Percentiles rank a stretch among this genome's conserved stretches.
Conservation (phyloP, 2,113 vertebrate species). For the Tricholaema leucomelas region DNA sequence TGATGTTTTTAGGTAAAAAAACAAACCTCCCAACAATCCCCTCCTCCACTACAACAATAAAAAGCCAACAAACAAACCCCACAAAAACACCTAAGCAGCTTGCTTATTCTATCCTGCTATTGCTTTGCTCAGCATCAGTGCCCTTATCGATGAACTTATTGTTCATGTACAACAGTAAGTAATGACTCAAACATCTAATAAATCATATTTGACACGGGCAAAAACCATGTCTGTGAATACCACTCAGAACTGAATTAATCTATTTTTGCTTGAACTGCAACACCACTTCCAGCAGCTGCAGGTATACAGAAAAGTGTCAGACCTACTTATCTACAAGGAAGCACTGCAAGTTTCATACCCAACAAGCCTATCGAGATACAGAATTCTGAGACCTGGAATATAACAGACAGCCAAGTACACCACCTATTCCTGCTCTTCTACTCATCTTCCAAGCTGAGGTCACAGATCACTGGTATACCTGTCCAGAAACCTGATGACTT, state of each 20-base stretch:
- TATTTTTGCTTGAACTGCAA: background rate
- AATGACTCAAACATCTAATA: accelerated
- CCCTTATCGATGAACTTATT: background rate
- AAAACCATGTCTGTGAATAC: background rate
- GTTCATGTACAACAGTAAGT: background rate
- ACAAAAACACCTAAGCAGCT: background rate
- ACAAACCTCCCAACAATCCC: background rate
- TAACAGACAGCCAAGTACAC: background rate
- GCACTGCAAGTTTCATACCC: background rate
- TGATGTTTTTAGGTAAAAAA: background rate
- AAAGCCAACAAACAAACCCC: background rate
- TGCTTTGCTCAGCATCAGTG: background rate
- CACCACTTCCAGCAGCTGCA: background rate
- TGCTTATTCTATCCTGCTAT: background rate
- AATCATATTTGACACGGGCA: background rate
- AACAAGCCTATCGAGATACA: background rate
- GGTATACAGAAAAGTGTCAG: background rate
- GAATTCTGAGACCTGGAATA: background rate
- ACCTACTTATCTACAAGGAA: background rate
- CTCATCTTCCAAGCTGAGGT: background rate
- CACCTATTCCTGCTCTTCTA: background rate
- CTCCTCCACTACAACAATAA: background rate
- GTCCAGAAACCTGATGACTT: background rate
- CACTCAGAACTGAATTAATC: background rate
- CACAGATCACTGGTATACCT: background rate